Conservation (phyloP, 2,888 invertebrate genomes). For the Caenorhabditis drosophilae region DNA sequence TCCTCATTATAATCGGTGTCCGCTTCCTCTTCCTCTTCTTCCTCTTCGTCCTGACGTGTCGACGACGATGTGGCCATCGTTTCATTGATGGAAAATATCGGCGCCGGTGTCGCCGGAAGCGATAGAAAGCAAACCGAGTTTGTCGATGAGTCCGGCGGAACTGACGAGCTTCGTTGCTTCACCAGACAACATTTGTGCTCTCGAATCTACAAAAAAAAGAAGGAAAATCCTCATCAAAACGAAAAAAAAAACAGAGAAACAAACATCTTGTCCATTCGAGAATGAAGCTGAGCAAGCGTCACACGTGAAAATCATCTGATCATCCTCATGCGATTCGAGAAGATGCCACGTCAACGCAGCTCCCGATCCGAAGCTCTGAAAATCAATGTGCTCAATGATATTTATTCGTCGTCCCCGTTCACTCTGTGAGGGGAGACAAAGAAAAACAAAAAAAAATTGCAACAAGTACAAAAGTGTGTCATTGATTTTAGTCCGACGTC, state of each 20-base stretch:
- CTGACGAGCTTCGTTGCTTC: conserved; percentile 11
- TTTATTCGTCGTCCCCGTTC: no score
- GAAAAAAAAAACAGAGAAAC: no score
- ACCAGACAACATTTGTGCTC: conserved; percentile 33
- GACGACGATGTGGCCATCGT: conserved; percentile 15
- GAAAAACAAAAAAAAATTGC: no score
- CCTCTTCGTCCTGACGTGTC: conserved; percentile 21
- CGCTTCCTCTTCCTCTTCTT: conserved; percentile 9
- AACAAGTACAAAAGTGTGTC: neutral
- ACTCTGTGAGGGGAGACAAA: no score
- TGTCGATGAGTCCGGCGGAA: conserved; percentile 11
- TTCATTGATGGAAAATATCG: conserved; percentile 35
- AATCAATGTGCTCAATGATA: no score
- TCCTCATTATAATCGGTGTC: neutral
- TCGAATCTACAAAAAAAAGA: conserved; percentile 28
- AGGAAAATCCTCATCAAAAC: no score
- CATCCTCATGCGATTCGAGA: conserved; percentile 43
- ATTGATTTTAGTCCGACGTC: neutral
- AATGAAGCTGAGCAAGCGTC: conserved; percentile 42
- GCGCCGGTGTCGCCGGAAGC: conserved; percentile 18
- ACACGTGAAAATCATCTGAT: conserved; percentile 38
- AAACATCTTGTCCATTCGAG: conserved; percentile 42
- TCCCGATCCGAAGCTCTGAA: conserved; percentile 46
- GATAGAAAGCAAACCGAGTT: conserved; percentile 20
- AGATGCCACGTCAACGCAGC: conserved; percentile 54